Conservation (phyloP, 2,888 invertebrate species). For the Tetheella fluctuosa region DNA sequence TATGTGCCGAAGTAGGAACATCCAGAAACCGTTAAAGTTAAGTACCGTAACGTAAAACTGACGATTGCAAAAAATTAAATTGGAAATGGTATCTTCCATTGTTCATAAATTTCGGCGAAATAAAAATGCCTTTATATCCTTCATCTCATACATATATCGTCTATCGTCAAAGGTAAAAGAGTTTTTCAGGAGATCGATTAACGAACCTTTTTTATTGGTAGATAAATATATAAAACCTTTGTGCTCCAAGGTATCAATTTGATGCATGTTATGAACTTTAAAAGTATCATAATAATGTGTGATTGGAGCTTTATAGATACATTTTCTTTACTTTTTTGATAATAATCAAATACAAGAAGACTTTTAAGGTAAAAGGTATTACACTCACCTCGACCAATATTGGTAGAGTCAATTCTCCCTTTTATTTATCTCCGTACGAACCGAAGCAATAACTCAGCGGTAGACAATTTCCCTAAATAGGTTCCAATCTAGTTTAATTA, state of each 20-base stretch:
- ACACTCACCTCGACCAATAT: too few relatives aligned
- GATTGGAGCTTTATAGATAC: background rate
- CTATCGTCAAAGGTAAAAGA: background rate
- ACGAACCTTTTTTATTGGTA: background rate
- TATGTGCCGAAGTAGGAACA: background rate
- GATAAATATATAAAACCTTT: background rate
- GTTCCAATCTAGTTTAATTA: conserved; percentile 18
- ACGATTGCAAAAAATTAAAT: conserved; percentile 6
- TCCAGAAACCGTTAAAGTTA: background rate
- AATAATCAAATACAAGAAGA: too few relatives aligned
- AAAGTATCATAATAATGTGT: background rate
- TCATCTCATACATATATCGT: background rate
- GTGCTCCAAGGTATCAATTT: background rate
- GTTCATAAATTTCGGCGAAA: background rate
- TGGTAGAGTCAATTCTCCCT: background rate
- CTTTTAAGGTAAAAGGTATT: too few relatives aligned
- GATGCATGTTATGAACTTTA: background rate
- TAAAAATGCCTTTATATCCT: background rate
- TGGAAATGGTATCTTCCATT: background rate
- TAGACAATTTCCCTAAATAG: conserved; percentile 4
- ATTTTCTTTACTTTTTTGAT: background rate
- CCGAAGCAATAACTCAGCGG: background rate
- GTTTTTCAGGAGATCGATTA: background rate
- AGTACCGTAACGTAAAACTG: conserved; percentile 5
- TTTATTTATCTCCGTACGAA: background rate